Conservation (phyloP, 2,888 invertebrate genomes). For the Archips crataeganus region DNA sequence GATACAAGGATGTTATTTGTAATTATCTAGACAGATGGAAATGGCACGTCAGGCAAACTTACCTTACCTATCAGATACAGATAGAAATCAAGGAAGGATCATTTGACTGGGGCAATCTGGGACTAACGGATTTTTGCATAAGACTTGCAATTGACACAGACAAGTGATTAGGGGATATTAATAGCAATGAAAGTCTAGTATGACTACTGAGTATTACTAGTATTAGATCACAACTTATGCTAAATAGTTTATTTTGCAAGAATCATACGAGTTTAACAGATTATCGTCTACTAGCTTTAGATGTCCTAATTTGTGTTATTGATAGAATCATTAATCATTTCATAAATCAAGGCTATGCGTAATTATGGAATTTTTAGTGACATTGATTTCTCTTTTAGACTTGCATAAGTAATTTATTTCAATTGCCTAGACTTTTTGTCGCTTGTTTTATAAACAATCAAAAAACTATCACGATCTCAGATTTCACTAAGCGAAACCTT, state of each 20-base stretch:
- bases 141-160: neutral
- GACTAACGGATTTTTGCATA: constrained; percentile 8
- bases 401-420: constrained; percentile 26
- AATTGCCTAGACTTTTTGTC: constrained; percentile 24
- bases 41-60: constrained; percentile 9
- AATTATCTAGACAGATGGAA: constrained; percentile 20
- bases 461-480: neutral
- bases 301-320: constrained; percentile 55
- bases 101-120: constrained; percentile 25
- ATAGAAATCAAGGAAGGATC: constrained; percentile 17
- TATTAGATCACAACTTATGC: constrained; percentile 8
- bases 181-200: neutral
- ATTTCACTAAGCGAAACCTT: constrained; percentile 18
- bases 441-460: neutral
- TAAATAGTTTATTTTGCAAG: constrained; percentile 17
- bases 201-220: neutral
- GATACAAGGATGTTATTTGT: constrained; percentile 14
- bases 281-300: constrained; percentile 50
- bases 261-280: constrained; percentile 53
- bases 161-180: neutral
- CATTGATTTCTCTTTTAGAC: constrained; percentile 36
- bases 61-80: constrained; percentile 25
- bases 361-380: constrained; percentile 9
- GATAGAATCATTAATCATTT: constrained; percentile 57
- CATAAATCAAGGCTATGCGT: constrained; percentile 48